phyloP scores from a whole-genome alignment of 2,113 vertebrate species.

The Phalacrocorax pelagicus region DNA sequence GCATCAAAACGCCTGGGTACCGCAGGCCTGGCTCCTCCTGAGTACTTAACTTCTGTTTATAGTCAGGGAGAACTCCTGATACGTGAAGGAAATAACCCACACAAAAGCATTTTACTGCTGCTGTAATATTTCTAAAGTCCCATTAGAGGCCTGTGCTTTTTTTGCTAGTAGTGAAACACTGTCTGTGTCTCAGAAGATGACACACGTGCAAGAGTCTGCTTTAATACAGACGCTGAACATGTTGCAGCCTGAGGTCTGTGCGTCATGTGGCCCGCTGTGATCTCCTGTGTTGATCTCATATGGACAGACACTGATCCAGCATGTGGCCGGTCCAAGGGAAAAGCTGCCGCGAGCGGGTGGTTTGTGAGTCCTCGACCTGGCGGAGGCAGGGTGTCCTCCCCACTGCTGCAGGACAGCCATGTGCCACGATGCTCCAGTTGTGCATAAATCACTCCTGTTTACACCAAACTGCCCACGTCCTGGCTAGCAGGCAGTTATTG shows the following conservation, averaged over 20 bases:
- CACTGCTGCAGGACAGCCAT: fast-evolving
- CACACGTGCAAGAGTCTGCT: not conserved
- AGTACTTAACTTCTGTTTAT: slow-evolving; percentile 23
- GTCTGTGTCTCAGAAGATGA: not conserved
- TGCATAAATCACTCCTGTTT: not conserved
- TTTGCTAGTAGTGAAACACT: not conserved
- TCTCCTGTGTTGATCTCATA: not conserved
- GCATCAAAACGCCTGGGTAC: not conserved
- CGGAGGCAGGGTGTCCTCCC: not conserved
- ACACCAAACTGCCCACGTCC: not conserved
- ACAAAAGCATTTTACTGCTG: slow-evolving; percentile 5
- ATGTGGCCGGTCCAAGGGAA: not conserved
- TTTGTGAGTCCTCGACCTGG: not conserved
- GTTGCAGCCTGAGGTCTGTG: not conserved
- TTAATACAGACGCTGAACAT: fast-evolving
- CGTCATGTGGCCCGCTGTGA: fast-evolving
- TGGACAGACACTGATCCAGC: fast-evolving
- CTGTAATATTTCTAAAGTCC: slow-evolving; percentile 21
- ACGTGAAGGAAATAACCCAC: slow-evolving; percentile 26
- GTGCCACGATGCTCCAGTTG: not conserved
- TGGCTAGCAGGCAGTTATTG: not conserved
- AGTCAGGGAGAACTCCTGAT: slow-evolving; percentile 13
- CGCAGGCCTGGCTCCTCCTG: not conserved
- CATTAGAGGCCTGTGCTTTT: not conserved
- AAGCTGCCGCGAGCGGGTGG: fast-evolving